Evolutionary conservation across 1,140 invertebrate species (phyloP), one percentile per base, ranked within the genome.

Genomic region (Papilio aristodemus): DNA sequence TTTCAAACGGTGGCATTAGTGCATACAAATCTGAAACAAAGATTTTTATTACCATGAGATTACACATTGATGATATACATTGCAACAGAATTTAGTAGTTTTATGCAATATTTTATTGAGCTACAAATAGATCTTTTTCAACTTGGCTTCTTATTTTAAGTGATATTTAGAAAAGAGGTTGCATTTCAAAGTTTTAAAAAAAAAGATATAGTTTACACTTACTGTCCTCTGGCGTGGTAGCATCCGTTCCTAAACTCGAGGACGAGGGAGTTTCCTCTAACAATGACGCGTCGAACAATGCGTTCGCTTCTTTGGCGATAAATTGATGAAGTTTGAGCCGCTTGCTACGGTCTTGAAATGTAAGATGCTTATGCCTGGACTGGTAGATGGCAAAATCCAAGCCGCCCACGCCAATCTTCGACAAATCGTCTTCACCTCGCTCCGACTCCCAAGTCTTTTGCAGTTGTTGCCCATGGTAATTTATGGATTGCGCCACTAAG

Each of bases 361-460:
- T 95, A 17, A 94, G 90, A 81, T 92, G 92, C 83, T 96, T 96
- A 74, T 96, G 95, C 5, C 96, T 92, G 67, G 95, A 94, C 76
- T 95, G 94, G 85, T 96, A 96, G 46, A 96, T 94, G 46, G 94
- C 93, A 86, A 94, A 97, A 87, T 94, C 95, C 50, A 94, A 74
- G 73, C 95, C 93, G 71, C 94, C 93, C 38, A 96, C 92, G 77
- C 94, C 94, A 72, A 95, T 91, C 78, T 94, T 93, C 1, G 92
- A 73, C 58, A 96, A 85, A 79, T 96, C 95, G 63, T 94, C 93
- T 79, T 96, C 94, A 70, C 96, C 95, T 78, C 95, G 93, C 79
- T 97, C 95, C 22, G 93, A 93, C 80, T 97, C 96, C 96, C 96
- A 97, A 71, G 96, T 93, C 91, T 96, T 97, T 87, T 96, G 95